Base-by-base conservation (phyloP, 1,140 invertebrate genomes). In the Asbolus verrucosus region DNA sequence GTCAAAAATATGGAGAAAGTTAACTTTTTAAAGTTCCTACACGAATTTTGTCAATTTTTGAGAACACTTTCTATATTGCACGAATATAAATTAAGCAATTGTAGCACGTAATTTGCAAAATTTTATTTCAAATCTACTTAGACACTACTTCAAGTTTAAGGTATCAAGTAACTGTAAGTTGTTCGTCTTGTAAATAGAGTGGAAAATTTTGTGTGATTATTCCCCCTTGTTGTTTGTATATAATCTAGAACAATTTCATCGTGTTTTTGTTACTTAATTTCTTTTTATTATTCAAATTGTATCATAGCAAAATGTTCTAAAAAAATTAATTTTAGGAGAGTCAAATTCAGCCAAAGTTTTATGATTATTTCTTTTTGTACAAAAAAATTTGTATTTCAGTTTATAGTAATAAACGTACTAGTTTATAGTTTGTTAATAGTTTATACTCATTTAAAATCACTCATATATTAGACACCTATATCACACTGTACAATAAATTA, bases 21-120 rank as follows among this genome's bases (percentile, higher is more conserved):
- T 27, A 67, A 59, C 60, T 75, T 76, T 76, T 70, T 69, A 66
- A 77, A 77, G 76, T 77, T 77, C 76, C 76, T 77, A 77, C 72
- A 77, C 76, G 43, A 72, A 74, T 65, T 74, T 75, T 74, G 74
- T 74, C 72, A 74, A 70, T 70, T 72, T 73, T 38, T 62, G 24
- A 21, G 21, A 43, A 43, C 62, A 41, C 36, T 33, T 62, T 31
- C 60, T 59, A n/a, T 62, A 38, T 62, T 62, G 59, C 59, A 62
- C 59, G 13, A n/a, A 59, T n/a, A n/a, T 41, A n/a, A 41, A 18
- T 61, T 33, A 30, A 33, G 31, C 46, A 27, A 27, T 54, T 54
- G 46, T 54, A 54, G 46, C 21, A 54, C 46, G 39, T 6, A 36
- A 36, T 36, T 36, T 11, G 33, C 33, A 36, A 30, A 8, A 11